These are phyloP conservation scores for Subanguina moxae DNA, from an alignment of 1,140 invertebrate genomes.

Conservation along the genomic window DNA sequence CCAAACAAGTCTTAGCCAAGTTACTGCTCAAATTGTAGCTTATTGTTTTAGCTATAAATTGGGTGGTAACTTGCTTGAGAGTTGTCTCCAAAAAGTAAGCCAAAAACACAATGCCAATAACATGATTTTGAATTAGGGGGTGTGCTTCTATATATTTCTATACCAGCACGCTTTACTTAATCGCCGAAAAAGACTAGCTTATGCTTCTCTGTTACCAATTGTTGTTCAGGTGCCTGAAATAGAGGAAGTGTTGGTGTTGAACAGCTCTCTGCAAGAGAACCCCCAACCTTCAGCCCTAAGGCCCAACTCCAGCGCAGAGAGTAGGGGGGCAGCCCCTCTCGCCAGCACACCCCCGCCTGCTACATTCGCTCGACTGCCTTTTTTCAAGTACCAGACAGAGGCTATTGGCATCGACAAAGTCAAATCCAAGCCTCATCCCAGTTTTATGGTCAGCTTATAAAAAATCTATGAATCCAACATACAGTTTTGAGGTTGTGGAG, in stretches of 20 bases:
- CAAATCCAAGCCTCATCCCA: conserved; percentile 57
- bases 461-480: conserved; percentile 6
- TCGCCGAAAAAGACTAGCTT: too few relatives aligned
- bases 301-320: neutral
- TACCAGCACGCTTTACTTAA: too few relatives aligned
- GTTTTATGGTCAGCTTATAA: conserved; percentile 43
- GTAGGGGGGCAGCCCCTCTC: conserved; percentile 2
- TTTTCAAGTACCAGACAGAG: conserved; percentile 52
- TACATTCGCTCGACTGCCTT: conserved; percentile 16
- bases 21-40: too few relatives aligned
- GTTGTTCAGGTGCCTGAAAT: conserved; percentile 67
- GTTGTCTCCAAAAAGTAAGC: too few relatives aligned
- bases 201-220: too few relatives aligned
- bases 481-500: conserved; percentile 76
- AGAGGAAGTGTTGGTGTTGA: conserved; percentile 67
- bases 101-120: too few relatives aligned
- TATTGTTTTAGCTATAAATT: too few relatives aligned
- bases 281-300: neutral
- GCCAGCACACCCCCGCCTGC: neutral
- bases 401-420: conserved; percentile 51
- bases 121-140: too few relatives aligned
- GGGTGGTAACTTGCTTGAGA: too few relatives aligned
- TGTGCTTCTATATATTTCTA: too few relatives aligned
- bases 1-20: too few relatives aligned
- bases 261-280: conserved; percentile 61